These are phyloP conservation scores for Zaprionus gabonicus DNA, from an alignment of 1,140 invertebrate species.

Conservation along the genomic window DNA sequence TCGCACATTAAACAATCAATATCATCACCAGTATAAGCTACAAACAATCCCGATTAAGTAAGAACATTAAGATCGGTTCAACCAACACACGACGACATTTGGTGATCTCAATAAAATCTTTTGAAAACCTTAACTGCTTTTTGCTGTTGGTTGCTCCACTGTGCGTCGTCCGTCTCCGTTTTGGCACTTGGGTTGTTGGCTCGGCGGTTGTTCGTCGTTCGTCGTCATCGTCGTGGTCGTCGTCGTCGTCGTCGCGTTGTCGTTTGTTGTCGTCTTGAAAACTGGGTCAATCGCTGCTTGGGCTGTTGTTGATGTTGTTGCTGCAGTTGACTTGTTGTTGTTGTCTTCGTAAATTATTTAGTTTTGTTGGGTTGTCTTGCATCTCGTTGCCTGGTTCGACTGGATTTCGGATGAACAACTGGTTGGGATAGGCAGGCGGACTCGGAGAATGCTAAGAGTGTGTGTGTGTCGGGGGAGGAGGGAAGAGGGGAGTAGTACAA, in stretches of 20 bases:
- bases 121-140: background rate
- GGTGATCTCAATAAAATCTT: background rate
- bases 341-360: constrained; percentile 34
- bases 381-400: constrained; percentile 67
- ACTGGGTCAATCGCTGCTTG: constrained; percentile 82
- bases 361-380: constrained; percentile 65
- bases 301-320: constrained; percentile 51
- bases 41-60: background rate
- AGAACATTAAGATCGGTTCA: background rate
- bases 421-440: constrained; percentile 19
- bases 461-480: background rate
- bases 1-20: too few relatives aligned
- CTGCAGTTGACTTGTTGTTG: constrained; percentile 12
- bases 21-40: too few relatives aligned
- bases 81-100: background rate
- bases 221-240: constrained; percentile 44
- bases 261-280: constrained; percentile 79
- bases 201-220: constrained; percentile 39
- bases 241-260: constrained; percentile 35
- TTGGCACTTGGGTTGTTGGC: constrained; percentile 69
- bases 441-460: background rate
- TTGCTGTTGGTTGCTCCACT: constrained; percentile 3
- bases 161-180: constrained; percentile 46
- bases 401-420: constrained; percentile 71
- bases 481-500: background rate